Conservation (phyloP, 2,113 vertebrate species). For the Mionectes macconnelli region DNA sequence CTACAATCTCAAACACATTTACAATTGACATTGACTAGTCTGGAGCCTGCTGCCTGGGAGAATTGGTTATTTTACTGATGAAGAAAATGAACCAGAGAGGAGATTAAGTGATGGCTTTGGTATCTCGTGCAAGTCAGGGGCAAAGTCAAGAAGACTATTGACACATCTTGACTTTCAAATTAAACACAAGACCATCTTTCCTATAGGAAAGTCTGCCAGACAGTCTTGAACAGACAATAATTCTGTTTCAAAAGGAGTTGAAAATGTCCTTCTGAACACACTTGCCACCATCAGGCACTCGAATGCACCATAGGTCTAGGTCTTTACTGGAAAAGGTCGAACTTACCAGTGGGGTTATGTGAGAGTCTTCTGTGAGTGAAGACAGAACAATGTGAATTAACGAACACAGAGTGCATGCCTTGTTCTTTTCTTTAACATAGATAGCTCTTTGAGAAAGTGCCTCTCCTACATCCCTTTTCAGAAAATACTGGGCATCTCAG, state of each 20-base stretch:
- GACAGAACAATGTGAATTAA: neutral
- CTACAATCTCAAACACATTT: neutral
- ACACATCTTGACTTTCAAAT: neutral
- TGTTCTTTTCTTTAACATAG: neutral
- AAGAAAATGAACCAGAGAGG: neutral
- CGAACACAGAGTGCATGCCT: neutral
- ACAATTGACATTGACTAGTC: neutral
- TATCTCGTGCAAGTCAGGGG: neutral
- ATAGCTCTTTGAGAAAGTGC: neutral
- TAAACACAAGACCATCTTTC: neutral
- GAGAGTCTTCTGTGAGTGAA: neutral
- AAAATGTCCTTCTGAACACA: neutral
- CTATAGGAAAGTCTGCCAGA: neutral
- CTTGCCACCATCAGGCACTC: neutral
- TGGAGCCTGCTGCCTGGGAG: neutral
- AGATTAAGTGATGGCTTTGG: neutral
- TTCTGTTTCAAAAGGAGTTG: neutral
- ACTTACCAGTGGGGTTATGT: neutral
- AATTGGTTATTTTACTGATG: neutral
- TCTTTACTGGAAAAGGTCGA: neutral
- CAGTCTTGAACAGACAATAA: neutral
- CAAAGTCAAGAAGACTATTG: neutral
- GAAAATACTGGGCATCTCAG: neutral
- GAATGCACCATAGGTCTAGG: neutral
- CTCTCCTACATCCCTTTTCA: neutral